Percentiles rank a stretch among this genome's conserved stretches.
phyloP scores from a whole-genome alignment of 2,113 vertebrate genomes.

The Butorides virescens region DNA sequence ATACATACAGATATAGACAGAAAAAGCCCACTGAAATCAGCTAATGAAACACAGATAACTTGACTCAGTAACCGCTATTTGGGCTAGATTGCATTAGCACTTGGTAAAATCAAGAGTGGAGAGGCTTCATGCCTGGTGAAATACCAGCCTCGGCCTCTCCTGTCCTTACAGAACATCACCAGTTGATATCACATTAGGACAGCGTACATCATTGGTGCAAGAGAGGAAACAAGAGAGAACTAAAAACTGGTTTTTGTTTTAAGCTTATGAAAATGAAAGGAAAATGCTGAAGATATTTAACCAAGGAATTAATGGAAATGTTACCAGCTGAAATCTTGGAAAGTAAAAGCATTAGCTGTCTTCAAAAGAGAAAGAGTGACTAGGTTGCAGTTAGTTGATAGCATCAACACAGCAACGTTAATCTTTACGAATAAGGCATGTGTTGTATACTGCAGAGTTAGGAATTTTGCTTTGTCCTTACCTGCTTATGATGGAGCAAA shows the following conservation, averaged over 20 bases:
- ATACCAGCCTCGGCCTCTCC: neutral
- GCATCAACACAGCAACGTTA: neutral
- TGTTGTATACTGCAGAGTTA: neutral
- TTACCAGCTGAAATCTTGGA: neutral
- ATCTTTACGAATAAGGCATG: neutral
- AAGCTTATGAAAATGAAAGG: neutral
- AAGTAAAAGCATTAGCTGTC: neutral
- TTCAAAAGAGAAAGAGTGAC: neutral
- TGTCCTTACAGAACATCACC: neutral
- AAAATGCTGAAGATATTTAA: neutral
- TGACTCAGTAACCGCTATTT: neutral
- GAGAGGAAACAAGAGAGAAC: neutral
- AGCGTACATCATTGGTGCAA: neutral
- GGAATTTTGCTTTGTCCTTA: conserved; percentile 32
- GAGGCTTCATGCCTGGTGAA: neutral
- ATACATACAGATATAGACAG: neutral
- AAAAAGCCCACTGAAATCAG: neutral
- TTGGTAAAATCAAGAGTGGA: neutral
- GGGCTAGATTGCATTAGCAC: neutral
- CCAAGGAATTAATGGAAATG: neutral
- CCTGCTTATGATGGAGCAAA: neutral
- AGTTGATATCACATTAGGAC: neutral
- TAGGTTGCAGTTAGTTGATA: neutral
- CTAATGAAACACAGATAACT: neutral
- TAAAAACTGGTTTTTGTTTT: neutral